Evolutionary conservation across 2,888 invertebrate species (phyloP).

Genomic region (Caenorhabditis sp.): DNA sequence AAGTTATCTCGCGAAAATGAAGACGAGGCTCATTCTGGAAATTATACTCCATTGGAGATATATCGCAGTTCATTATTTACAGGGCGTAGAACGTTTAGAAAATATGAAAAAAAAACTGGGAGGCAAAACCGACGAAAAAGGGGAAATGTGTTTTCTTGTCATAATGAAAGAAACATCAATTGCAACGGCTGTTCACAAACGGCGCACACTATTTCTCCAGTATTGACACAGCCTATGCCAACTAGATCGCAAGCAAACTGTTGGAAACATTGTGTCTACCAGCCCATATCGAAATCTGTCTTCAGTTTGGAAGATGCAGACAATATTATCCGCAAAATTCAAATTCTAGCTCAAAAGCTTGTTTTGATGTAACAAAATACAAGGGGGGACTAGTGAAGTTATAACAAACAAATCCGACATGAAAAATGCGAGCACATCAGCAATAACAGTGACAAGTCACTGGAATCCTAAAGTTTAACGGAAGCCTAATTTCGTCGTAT

Average conservation of each 20-base stretch:
- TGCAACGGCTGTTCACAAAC: conserved; percentile 23
- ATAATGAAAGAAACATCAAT: conserved; percentile 32
- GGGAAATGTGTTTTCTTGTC: not conserved
- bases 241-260: conserved; percentile 40
- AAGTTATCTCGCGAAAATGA: too few relatives aligned
- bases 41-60: too few relatives aligned
- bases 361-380: too few relatives aligned
- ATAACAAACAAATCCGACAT: too few relatives aligned
- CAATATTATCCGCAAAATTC: not conserved
- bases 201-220: not conserved
- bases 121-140: conserved; percentile 8
- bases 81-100: not conserved
- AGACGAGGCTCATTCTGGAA: too few relatives aligned
- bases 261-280: not conserved
- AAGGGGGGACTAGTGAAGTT: too few relatives aligned
- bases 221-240: conserved; percentile 55
- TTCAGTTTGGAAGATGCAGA: not conserved
- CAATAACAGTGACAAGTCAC: not conserved
- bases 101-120: not conserved
- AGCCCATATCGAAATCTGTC: not conserved
- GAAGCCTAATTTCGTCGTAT: not conserved
- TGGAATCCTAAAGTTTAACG: not conserved
- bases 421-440: too few relatives aligned
- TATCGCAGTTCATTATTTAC: too few relatives aligned
- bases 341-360: too few relatives aligned